Base-by-base conservation (phyloP, 2,113 vertebrate species). In the Halichoerus grypus region DNA sequence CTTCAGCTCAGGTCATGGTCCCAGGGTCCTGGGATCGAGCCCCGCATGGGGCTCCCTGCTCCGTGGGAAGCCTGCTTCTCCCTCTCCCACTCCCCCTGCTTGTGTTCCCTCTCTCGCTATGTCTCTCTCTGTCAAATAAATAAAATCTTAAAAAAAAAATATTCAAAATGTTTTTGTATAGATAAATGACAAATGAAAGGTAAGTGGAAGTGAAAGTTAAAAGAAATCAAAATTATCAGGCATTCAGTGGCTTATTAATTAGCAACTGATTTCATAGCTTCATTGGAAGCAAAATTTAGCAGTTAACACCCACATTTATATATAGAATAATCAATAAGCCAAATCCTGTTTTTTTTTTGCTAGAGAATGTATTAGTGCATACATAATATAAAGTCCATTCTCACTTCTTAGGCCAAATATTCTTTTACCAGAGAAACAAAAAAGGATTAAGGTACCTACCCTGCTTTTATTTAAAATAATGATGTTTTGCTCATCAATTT, bases 221-320 rank as follows among this genome's bases (percentile, higher is more conserved):
- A 67, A 65, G 33, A 80, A 84, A 91, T 81, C 1, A 74, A 85
- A 84, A 79, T 46, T 15, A 42, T n/a, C 53, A 83, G 74, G n/a
- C 33, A 26, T 81, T 82, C 26, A 76, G 10, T 89, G 39, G 83
- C 33, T 95, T 76, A 55, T 77, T 94, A 90, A 57, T 94, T 77
- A 94, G 9, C 15, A 81, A 84, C 9, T 71, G 7, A 84, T 84
- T 86, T 87, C 10, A 57, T 26, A 69, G 42, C 6, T 83, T 97
- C 53, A 90, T 11, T 77, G 26, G 46, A 80, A 94, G 59, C 26
- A 94, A 88, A 89, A 24, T 82, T 57, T 28, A 85, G 36, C 63
- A 77, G 10, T 65, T 80, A 72, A 53, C 1, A 6, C 3, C 72
- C 76, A 28, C n/a, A 63, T 69, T 89, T 77, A 26, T 57, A 26